Base-by-base conservation (phyloP, 2,888 invertebrate species). In the Augochlorella aurata region DNA sequence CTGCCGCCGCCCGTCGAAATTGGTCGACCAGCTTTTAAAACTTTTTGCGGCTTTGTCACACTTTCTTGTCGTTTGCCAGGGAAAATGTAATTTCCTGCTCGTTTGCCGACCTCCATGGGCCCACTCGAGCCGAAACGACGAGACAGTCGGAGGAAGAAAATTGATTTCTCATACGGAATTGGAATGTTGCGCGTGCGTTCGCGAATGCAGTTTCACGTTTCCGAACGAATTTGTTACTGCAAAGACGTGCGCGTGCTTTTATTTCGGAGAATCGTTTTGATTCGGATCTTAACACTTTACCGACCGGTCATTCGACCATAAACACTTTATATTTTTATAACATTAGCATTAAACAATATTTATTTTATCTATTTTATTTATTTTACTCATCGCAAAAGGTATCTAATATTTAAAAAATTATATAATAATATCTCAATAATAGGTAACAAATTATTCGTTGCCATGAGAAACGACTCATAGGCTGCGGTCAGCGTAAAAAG, bases 1-100 rank as follows among this genome's bases (percentile, higher is more conserved):
- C 38, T 3, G 29, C 29, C 3, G 29, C 3, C 38, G 29, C 74
- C 73, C 68, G 52, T 65, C 54, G 77, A 77, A 84, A 81, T 81
- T 71, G 77, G 77, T 66, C 84, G 75, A 54, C 68, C 71, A 50
- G 47, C 75, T 81, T 75, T 77, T 47, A 74, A 68, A 69, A 65
- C 66, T 77, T 72, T 73, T 74, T 74, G 74, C 75, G 65, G 68
- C 70, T 75, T 63, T 29, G 50, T 74, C 63, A 73, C 68, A 77
- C 67, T 70, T 74, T 78, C 74, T 12, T 38, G 21, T 47, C 44
- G 71, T 29, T 75, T 71, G 50, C 18, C 38, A 16, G 24, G 38
- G 63, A 49, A 67, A 66, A 74, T 52, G 49, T 38, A 49, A 74
- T 67, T 71, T 74, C 18, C 49, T 38, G 58, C n/a, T 72, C 16